Evolutionary conservation across 2,113 vertebrate genomes (phyloP), one percentile per base, ranked within the genome.

Genomic region (Riparia riparia): DNA sequence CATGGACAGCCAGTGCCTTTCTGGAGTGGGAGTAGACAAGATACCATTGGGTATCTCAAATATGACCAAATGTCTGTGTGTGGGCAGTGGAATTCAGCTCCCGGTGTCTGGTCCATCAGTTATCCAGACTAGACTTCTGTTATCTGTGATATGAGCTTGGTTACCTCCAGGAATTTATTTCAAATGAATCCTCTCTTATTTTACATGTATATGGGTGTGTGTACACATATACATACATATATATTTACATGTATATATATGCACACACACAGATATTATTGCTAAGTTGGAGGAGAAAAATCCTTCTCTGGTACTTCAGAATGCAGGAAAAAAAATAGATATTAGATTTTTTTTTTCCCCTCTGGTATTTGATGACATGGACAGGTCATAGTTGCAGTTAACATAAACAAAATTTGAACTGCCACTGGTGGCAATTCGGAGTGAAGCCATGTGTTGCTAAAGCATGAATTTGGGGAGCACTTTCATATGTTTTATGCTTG

Each of bases 231-330:
- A 18, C 26, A 60, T 34, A 17, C 9, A 39, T 17, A 61, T 18
- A 12, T 18, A 60, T 26, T 17, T 37, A 37, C 10, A 34, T 9
- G 3, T 6, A 9, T n/a, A 14, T 14, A 10, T 25, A 17, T 16
- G 8, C 37, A 24, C 2, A 26, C 0, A 29, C 0, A 14, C 3
- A 45, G 17, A 26, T 64, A 51, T 7, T 6, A 69, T 39, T 89
- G 15, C 14, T 42, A 60, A 56, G 3, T 2, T 79, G 57, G 18
- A 56, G 39, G 34, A 82, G 53, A 56, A 82, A 82, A 47, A 82
- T 93, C 11, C 32, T 92, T 64, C 28, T 76, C 20, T 90, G 16
- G 3, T 85, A 32, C 8, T 79, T 45, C 3, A 44, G 29, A 74
- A 87, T 3, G 2, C 2, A 64, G 54, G 45, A 53, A 74, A 73